Evolutionary conservation across 1,140 invertebrate genomes (phyloP), one percentile per base, ranked within the genome.

Genomic region (Diplogasteroides magnus): DNA sequence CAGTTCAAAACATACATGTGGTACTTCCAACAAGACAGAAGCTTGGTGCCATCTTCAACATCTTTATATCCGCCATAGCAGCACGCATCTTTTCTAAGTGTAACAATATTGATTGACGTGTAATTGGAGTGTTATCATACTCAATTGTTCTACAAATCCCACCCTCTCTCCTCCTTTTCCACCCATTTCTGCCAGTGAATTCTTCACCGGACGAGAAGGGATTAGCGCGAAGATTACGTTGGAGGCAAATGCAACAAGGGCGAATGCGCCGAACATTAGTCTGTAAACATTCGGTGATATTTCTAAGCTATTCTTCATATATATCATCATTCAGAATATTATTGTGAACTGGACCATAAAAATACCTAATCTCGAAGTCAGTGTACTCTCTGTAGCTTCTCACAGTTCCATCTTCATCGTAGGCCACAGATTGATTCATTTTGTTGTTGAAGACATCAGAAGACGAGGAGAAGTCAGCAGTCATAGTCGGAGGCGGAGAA

Each of bases 11-110:
- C n/a, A n/a, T n/a, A n/a, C n/a, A n/a, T n/a, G 37, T 48, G 37
- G 37, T 48, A 6, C 6, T 48, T 6, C 37, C 19, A 11, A 48
- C 37, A 48, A 48, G 19, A 19, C 37, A 48, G 61, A 71, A 71
- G 29, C 23, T 37, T 13, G 62, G 55, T 6, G 63, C 31, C 55
- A 71, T 29, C 26, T 64, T 56, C 1, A 71, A 56, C 69, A 71
- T 71, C 13, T 28, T 61, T 61, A 2, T 25, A 56, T 55, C 69
- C 56, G 25, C 29, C 14, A 65, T 25, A 13, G 48, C 27, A 2
- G 31, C 25, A 31, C 31, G 19, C 29, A 65, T 65, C 31, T 37
- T 31, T 23, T 15, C 31, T 65, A 25, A 28, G 32, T 15, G 29
- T 11, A 11, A 11, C 13, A 3, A 60, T 23, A 60, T 25, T 60